phyloP scores from a whole-genome alignment of 1,140 invertebrate species.

The Tetranychus urticae region DNA sequence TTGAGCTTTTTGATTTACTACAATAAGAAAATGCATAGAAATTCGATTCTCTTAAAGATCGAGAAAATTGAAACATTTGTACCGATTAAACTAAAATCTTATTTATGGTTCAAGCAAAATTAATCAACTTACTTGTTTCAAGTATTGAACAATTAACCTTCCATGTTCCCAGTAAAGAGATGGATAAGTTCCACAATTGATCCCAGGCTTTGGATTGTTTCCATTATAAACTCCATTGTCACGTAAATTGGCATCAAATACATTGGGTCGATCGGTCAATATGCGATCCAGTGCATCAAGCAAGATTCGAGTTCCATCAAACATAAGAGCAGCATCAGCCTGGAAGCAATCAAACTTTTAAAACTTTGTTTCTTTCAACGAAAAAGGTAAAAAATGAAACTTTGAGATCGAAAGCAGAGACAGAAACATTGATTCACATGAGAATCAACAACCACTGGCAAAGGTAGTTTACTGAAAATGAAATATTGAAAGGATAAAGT shows the following conservation, averaged over 20 bases:
- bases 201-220: constrained; percentile 28
- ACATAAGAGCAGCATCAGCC: constrained; percentile 52
- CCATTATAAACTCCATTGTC: constrained; percentile 29
- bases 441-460: no score
- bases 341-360: not conserved
- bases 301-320: constrained; percentile 67
- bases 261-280: constrained; percentile 49
- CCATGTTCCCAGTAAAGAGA: constrained; percentile 61
- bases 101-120: not conserved
- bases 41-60: no score
- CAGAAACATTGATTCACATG: no score
- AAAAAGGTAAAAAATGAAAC: not conserved
- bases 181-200: constrained; percentile 48
- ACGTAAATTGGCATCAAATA: constrained; percentile 37
- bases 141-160: constrained; percentile 53
- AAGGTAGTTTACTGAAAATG: no score
- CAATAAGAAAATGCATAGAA: no score
- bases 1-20: no score
- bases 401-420: no score
- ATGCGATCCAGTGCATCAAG: constrained; percentile 70
- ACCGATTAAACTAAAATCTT: no score
- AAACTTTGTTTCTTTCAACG: no score
- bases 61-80: not conserved
- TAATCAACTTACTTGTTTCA: constrained; percentile 44
- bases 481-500: no score